Conservation (phyloP, 2,888 invertebrate genomes). For the Imbricaverruca yamaguchii region DNA sequence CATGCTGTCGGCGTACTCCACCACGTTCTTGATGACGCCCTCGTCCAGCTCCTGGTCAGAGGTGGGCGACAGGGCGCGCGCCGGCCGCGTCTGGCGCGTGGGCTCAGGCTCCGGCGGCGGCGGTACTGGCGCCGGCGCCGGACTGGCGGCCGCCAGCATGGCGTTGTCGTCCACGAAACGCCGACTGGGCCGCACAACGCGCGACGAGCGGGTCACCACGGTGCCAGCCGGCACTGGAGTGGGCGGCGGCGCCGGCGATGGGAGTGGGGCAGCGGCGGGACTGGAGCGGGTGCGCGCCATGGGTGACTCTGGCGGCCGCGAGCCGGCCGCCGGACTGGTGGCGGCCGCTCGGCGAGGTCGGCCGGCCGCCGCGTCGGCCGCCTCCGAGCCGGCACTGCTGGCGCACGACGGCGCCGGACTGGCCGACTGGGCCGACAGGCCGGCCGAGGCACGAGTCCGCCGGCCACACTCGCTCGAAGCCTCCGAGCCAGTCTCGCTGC, state of each 20-base stretch:
- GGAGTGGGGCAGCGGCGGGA: not conserved
- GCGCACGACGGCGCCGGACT: not conserved
- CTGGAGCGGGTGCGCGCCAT: not conserved
- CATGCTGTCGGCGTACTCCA: constrained; percentile 18
- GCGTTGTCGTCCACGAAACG: not conserved
- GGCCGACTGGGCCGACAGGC: not conserved
- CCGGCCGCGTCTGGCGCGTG: not conserved
- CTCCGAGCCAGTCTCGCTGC: not conserved
- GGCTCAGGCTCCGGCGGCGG: not conserved
- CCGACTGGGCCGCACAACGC: not conserved
- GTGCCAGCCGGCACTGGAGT: not conserved
- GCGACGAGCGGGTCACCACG: constrained; percentile 1
- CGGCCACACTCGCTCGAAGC: not conserved
- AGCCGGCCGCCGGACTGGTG: not conserved
- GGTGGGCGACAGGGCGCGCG: not conserved
- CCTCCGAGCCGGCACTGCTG: not conserved
- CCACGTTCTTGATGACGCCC: constrained; percentile 13
- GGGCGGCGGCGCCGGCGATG: not conserved
- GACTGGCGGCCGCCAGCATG: too few species aligned
- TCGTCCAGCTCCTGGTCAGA: constrained; percentile 9
- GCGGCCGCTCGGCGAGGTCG: not conserved
- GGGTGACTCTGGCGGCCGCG: not conserved
- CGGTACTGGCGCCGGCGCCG: not conserved
- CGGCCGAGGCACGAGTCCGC: not conserved
- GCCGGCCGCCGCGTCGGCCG: not conserved